Evolutionary conservation across 2,888 invertebrate genomes (phyloP).

Genomic region (Beris chalybata): DNA sequence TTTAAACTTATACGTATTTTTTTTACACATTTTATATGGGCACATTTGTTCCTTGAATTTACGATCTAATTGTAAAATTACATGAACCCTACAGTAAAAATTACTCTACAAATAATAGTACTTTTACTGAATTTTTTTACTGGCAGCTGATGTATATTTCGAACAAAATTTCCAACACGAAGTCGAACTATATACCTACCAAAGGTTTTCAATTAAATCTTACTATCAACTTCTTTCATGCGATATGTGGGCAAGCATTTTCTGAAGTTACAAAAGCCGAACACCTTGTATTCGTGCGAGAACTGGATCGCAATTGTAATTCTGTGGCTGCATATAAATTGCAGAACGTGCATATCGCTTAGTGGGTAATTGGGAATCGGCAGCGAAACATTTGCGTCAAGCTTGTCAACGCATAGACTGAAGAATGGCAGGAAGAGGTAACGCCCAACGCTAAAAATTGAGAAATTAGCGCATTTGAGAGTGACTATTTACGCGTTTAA

Average conservation of each 20-base stretch:
- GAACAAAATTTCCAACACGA: constrained; percentile 81
- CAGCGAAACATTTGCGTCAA: constrained; percentile 82
- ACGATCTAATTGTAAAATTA: too few species aligned
- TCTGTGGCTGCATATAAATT: constrained; percentile 91
- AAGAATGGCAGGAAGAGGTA: constrained; percentile 90
- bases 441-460: constrained; percentile 88
- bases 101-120: too few species aligned
- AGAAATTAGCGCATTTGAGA: too few species aligned
- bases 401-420: constrained; percentile 91
- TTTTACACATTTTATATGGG: too few species aligned
- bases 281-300: constrained; percentile 90
- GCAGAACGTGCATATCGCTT: constrained; percentile 87
- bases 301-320: constrained; percentile 87
- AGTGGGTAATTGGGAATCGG: constrained; percentile 85
- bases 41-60: too few species aligned
- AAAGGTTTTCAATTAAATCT: constrained; percentile 85
- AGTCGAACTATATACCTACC: constrained; percentile 69
- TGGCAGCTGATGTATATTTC: constrained; percentile 74
- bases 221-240: constrained; percentile 76
- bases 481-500: too few species aligned
- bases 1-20: too few species aligned
- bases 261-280: constrained; percentile 81
- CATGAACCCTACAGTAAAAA: too few species aligned
- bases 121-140: too few species aligned
- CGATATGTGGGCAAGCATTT: constrained; percentile 86